Conservation (phyloP, 2,888 invertebrate species). For the Gandaritis pyraliata region DNA sequence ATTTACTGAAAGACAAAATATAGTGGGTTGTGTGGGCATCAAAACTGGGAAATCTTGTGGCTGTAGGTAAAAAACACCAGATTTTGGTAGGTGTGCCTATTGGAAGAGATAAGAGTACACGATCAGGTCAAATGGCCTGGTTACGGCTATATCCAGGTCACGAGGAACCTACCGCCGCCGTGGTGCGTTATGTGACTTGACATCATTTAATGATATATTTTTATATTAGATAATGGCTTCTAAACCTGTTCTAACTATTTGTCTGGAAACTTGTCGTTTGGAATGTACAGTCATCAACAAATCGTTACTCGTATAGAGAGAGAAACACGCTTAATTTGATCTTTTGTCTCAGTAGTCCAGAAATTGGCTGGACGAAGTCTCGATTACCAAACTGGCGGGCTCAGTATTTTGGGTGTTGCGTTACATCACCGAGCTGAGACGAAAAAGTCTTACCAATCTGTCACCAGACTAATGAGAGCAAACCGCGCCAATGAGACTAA, state of each 20-base stretch:
- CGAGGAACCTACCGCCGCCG: conserved; percentile 51
- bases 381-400: too few species aligned
- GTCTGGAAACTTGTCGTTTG: conserved; percentile 7
- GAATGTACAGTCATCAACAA: background rate
- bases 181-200: conserved; percentile 57
- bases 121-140: conserved; percentile 49
- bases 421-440: too few species aligned
- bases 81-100: conserved; percentile 43
- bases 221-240: conserved; percentile 43
- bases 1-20: too few species aligned
- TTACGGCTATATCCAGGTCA: conserved; percentile 65
- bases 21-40: too few species aligned
- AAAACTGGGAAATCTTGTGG: background rate
- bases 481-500: too few species aligned
- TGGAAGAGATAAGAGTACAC: conserved; percentile 54
- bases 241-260: conserved; percentile 31
- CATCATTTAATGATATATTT: conserved; percentile 55
- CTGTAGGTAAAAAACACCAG: too few species aligned
- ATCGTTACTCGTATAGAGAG: background rate
- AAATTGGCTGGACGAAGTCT: too few species aligned
- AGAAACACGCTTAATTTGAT: background rate
- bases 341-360: background rate
- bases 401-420: too few species aligned
- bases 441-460: too few species aligned
- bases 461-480: too few species aligned